Base-by-base conservation (phyloP, 2,888 invertebrate species). In the Caenorhabditis wallacei region DNA sequence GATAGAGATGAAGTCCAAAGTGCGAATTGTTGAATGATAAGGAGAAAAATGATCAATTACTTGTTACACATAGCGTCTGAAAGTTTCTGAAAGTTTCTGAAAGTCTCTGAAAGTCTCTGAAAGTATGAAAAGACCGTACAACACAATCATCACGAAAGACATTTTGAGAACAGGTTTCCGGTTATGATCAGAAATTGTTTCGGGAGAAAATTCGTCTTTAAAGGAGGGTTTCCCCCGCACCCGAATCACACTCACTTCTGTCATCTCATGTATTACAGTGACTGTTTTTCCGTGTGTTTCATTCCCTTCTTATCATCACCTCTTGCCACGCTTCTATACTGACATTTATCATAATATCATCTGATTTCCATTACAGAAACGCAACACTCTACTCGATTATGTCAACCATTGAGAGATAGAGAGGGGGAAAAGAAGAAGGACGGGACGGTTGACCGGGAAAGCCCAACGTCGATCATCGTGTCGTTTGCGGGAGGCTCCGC, bases 371-470 rank as follows among this genome's bases (percentile, higher is more conserved):
- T 37, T 48, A 66, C 53, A 24, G 54, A 70, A 56, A 64, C 64
- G 35, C 63, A 51, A 20, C 43, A 57, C 35, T 51, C 56, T 66
- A 56, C 26, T 54, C 40, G 13, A 35, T 75, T 43, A 66, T 53
- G 51, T 66, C 64, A 66, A 51, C 35, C 64, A n/a, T 48, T 13
- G 8, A 7, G 30, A 30, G 30, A 48, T 10, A 20, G 13, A 37
- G 66, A 66, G 37, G 35, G 22, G 37, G 53, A 53, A 54, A 37
- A 13, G 53, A 61, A 37, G 46, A 37, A 35, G 18, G 48, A 76
- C 48, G 71, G 82, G 71, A 72, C 71, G 68, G 61, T 82, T 82
- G 76, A 76, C 76, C 82, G 71, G 82, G 76, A 76, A 82, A 76
- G 82, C 76, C 82, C 71, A 61, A 64, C 68, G 70, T 75, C 74